phyloP scores from a whole-genome alignment of 2,113 vertebrate genomes.

The Parus major region DNA sequence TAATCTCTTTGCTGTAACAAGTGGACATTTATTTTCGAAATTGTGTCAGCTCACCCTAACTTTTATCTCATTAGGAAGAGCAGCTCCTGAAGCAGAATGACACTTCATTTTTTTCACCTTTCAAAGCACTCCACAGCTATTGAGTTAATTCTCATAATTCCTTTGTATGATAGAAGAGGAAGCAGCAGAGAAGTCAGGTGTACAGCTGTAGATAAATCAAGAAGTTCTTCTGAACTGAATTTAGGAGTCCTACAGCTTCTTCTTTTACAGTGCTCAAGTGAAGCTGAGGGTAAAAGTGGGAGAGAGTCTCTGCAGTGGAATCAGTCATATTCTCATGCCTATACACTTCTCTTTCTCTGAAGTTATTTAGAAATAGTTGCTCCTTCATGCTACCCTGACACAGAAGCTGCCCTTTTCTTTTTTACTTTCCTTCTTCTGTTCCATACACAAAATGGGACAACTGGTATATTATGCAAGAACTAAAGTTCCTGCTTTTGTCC shows the following conservation, averaged over 20 bases:
- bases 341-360: neutral
- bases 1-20: conserved; percentile 12
- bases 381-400: neutral
- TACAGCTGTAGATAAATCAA: neutral
- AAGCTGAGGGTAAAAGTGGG: neutral
- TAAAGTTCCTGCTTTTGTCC: neutral
- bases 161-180: neutral
- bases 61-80: neutral
- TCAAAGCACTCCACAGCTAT: neutral
- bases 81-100: neutral
- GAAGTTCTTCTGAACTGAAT: neutral
- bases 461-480: neutral
- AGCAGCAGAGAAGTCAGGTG: neutral
- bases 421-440: neutral
- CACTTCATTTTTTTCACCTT: conserved; percentile 11
- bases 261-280: neutral
- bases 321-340: neutral
- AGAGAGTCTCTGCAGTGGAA: neutral
- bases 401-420: neutral
- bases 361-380: neutral
- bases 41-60: neutral
- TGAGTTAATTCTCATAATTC: neutral
- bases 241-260: neutral
- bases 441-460: neutral
- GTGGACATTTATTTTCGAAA: neutral